Evolutionary conservation across 35 echinoderm and acorn worm species (phyloP).

Genomic region (Ophiothrix spiculata): DNA sequence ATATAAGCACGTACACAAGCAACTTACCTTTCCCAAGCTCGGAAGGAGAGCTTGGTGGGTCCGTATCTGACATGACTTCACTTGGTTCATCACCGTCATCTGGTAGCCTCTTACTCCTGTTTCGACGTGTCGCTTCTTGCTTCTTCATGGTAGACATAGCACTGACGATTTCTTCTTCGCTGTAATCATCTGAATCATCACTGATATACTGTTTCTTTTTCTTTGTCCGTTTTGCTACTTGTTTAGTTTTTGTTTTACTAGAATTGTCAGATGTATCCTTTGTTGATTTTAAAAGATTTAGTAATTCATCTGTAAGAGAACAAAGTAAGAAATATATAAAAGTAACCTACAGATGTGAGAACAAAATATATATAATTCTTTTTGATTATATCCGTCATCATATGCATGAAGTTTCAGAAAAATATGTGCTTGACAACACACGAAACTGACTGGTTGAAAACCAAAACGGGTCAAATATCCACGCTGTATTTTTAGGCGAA

Average conservation of each 20-base stretch:
- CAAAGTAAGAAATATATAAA: neutral
- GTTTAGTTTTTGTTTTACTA: neutral
- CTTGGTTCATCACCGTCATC: no score
- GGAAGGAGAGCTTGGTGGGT: neutral
- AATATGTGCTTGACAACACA: no score
- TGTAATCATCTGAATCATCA: neutral
- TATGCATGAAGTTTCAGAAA: no score
- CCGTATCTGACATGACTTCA: neutral
- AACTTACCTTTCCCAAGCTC: neutral
- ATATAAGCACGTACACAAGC: no score
- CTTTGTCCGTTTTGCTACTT: neutral
- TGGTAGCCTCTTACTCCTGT: no score
- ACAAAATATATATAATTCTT: no score
- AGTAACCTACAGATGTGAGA: neutral
- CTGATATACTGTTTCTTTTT: no score
- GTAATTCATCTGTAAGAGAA: neutral
- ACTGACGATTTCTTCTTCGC: neutral
- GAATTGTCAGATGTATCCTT: neutral
- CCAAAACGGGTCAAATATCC: no score
- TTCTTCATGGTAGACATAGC: neutral
- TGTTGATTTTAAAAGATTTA: neutral
- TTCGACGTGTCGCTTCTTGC: no score
- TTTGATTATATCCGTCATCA: no score
- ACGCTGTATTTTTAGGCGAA: no score
- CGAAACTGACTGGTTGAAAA: no score